Percentiles rank a stretch among this genome's conserved stretches.
Evolutionary conservation across 2,113 vertebrate species (phyloP).

Genomic region (Crotalus viridis): DNA sequence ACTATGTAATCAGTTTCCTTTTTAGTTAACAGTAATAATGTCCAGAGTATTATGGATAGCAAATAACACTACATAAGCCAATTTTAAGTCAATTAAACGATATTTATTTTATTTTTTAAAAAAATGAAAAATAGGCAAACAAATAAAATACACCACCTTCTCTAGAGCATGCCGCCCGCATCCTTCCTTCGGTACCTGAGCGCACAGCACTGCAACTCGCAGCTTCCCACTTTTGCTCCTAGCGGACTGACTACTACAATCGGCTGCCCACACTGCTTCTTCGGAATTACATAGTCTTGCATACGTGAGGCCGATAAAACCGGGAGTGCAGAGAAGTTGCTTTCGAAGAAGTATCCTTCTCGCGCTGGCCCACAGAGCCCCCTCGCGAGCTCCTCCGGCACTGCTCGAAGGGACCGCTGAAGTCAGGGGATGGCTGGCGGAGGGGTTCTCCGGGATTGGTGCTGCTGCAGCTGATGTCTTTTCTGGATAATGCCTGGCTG

Average conservation of each 20-base stretch:
- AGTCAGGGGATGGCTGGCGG: not conserved
- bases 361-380: not conserved
- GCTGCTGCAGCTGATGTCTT: not conserved
- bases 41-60: constrained; percentile 61
- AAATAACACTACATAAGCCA: constrained; percentile 57
- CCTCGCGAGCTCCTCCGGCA: not conserved
- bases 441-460: not conserved
- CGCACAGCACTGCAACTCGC: not conserved
- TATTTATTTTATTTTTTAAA: constrained; percentile 10
- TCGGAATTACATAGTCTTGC: not conserved
- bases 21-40: constrained; percentile 67
- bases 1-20: constrained; percentile 40
- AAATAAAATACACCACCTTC: not conserved
- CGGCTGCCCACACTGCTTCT: not conserved
- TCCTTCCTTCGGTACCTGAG: not conserved
- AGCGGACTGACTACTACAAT: not conserved
- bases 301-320: not conserved
- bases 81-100: constrained; percentile 53
- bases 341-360: not conserved
- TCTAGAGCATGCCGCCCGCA: not conserved
- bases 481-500: not conserved
- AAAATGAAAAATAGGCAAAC: not conserved
- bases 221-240: not conserved
- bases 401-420: not conserved
- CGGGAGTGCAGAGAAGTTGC: not conserved